Percentiles rank a stretch among this genome's conserved stretches.
Conservation (phyloP, 2,113 vertebrate species). For the Scalopus aquaticus region DNA sequence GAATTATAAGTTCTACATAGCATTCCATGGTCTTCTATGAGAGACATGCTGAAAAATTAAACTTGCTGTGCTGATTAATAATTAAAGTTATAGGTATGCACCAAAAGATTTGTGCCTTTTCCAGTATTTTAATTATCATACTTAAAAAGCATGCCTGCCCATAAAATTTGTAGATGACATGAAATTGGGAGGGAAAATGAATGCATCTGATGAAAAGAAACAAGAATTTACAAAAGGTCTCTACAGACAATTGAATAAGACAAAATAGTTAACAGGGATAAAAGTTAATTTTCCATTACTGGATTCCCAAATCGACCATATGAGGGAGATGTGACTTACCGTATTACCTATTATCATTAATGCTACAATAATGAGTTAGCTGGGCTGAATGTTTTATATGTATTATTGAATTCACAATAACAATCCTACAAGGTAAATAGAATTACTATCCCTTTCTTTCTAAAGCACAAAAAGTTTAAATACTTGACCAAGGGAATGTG, state of each 20-base stretch:
- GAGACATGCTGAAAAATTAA: background rate
- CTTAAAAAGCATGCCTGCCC: background rate
- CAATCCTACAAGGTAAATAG: background rate
- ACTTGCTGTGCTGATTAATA: background rate
- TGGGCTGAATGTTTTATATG: background rate
- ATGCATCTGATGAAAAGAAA: conserved; percentile 18
- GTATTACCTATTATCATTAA: background rate
- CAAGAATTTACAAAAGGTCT: background rate
- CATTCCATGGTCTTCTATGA: background rate
- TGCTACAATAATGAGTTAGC: background rate
- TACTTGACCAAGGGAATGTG: background rate
- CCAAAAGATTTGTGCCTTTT: background rate
- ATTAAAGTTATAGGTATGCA: background rate
- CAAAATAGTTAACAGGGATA: background rate
- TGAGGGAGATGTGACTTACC: background rate
- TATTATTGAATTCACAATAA: background rate
- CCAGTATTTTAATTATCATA: background rate
- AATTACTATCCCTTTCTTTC: background rate
- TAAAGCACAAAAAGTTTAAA: background rate
- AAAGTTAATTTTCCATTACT: background rate
- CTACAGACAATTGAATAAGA: background rate
- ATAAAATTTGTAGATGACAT: background rate
- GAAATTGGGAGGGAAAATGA: background rate
- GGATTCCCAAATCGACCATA: background rate
- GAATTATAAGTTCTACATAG: background rate